These are phyloP conservation scores for Alectura lathami DNA, from an alignment of 2,113 vertebrate genomes.

Conservation along the genomic window DNA sequence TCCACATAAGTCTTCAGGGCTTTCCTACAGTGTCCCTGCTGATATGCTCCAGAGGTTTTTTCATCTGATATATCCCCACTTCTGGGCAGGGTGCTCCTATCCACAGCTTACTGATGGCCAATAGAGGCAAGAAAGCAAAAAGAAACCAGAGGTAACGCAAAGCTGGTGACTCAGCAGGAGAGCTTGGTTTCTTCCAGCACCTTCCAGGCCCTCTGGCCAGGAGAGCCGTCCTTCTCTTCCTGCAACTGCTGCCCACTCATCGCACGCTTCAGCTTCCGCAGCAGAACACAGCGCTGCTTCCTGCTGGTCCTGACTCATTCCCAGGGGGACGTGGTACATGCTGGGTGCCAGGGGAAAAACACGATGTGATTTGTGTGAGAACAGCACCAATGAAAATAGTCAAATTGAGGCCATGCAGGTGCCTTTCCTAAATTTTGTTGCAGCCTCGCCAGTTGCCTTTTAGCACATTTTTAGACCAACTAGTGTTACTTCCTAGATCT, in stretches of 20 bases:
- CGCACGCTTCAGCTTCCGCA: conserved; percentile 35
- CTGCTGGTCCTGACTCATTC: conserved; percentile 66
- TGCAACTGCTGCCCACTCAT: conserved; percentile 57
- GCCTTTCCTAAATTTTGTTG: conserved; percentile 12
- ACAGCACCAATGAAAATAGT: conserved; percentile 12
- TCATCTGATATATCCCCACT: neutral
- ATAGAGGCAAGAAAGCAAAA: neutral
- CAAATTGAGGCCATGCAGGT: neutral
- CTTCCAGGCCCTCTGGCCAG: conserved; percentile 44
- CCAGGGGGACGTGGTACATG: conserved; percentile 47
- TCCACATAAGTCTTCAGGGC: neutral
- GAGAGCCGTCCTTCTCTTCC: neutral
- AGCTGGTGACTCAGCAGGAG: neutral
- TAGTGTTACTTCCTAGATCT: neutral
- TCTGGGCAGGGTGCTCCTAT: neutral
- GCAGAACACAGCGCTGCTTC: conserved; percentile 57
- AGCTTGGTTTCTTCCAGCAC: conserved; percentile 38
- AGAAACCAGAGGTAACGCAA: neutral
- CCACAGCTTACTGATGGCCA: neutral
- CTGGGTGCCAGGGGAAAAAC: conserved; percentile 32
- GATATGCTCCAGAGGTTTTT: neutral
- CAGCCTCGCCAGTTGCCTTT: neutral
- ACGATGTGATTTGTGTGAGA: neutral
- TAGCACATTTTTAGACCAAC: neutral
- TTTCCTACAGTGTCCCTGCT: neutral